Conservation (phyloP, 2,888 invertebrate species). For the Arge pagana region DNA sequence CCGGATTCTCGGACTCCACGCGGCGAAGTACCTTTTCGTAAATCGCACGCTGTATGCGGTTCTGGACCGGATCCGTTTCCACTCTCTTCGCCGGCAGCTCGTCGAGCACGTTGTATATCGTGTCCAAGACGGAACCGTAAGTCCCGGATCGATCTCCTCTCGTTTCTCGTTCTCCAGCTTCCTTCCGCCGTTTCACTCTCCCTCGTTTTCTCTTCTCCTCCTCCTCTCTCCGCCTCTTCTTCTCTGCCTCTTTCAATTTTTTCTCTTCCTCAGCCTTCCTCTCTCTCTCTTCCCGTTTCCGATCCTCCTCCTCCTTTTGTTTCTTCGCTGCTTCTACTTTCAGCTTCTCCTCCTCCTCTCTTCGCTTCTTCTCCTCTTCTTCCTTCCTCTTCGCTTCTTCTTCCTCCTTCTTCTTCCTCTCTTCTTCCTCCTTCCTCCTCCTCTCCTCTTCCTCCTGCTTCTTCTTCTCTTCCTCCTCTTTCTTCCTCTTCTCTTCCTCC, state of each 20-base stretch:
- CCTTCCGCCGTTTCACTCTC: slow-evolving; percentile 1
- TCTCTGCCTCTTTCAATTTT: slow-evolving; percentile 5
- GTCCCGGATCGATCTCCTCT: slow-evolving; percentile 28
- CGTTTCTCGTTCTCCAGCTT: slow-evolving; percentile 8
- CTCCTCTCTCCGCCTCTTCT: slow-evolving; percentile 1
- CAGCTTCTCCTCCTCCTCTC: not conserved
- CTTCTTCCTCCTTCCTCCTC: slow-evolving; percentile 5
- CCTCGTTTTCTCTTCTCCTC: not conserved
- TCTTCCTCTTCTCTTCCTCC: slow-evolving; percentile 13
- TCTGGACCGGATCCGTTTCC: slow-evolving; percentile 34
- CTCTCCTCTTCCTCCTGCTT: slow-evolving; percentile 2
- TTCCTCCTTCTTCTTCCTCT: slow-evolving; percentile 11
- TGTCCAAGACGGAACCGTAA: slow-evolving; percentile 41
- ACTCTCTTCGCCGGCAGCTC: slow-evolving; percentile 33
- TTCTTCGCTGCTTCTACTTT: slow-evolving; percentile 14
- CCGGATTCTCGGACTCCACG: slow-evolving; percentile 35
- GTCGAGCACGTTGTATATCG: slow-evolving; percentile 40
- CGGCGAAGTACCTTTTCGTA: slow-evolving; percentile 41
- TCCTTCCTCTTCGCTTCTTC: slow-evolving; percentile 1
- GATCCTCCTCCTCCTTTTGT: not conserved
- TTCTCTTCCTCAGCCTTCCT: not conserved
- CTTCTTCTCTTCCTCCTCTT: slow-evolving; percentile 10
- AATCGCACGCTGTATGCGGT: slow-evolving; percentile 44
- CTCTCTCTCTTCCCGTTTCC: slow-evolving; percentile 5
- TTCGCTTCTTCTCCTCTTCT: slow-evolving; percentile 7